Base-by-base conservation (phyloP, 2,888 invertebrate species). In the Dendrolimus pini region DNA sequence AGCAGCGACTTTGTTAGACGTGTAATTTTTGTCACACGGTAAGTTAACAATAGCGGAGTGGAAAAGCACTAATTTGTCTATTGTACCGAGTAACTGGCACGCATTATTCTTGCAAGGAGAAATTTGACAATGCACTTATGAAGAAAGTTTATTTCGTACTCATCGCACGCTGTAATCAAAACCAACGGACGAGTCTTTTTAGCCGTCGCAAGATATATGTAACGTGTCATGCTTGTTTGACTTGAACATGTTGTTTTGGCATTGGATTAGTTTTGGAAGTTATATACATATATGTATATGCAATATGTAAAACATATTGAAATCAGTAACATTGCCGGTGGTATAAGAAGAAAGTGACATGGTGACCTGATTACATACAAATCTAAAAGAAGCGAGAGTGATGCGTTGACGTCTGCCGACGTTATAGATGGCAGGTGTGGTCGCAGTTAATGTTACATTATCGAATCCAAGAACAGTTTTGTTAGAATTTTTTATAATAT, bases 71-170 rank as follows among this genome's bases (percentile, higher is more conserved):
- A 82, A 83, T 80, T 81, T 72, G 74, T 71, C 77, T 77, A 85
- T 82, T 84, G 83, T 85, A 74, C 63, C 60, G 68, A 76, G 69
- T 68, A 73, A 75, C 72, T 55, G 71, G 69, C 72, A 74, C 70
- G 72, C 72, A 71, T 72, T 47, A 47, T 47, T 71, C 67, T 65
- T 69, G 69, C 67, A 68, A 80, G 77, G 85, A 78, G 86, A 89
- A 88, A 88, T 88, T 85, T 75, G 81, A 87, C 83, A 83, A 85
- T 83, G 80, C 80, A 81, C 76, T 82, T 77, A 76, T 72, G 72
- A 86, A 83, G 89, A 89, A 89, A 89, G 89, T 82, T 77, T 78
- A 47, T 77, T 78, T 75, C 72, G 69, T 75, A 80, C 77, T 77
- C 76, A 77, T 77, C 75, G 74, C 71, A 77, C 47, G 47, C 77